phyloP scores from a whole-genome alignment of 2,797 vertebrate genomes.

The Denticeps clupeoides region DNA sequence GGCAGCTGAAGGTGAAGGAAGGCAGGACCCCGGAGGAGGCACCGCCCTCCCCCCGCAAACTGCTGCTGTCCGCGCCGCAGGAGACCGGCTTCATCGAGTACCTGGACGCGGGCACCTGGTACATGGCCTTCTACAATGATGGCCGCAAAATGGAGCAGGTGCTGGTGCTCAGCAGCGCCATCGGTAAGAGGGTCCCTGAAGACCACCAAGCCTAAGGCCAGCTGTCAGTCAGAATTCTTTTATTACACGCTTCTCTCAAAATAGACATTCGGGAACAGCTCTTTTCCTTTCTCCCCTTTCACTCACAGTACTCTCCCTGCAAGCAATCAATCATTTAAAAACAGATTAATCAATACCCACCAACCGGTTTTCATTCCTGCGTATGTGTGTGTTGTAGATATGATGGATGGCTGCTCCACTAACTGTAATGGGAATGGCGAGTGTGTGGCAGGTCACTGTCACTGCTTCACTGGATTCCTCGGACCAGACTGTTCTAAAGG shows the following conservation, averaged over 20 bases:
- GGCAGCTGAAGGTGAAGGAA: conserved; percentile 73
- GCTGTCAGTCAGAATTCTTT: not conserved
- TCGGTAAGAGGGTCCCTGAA: conserved; percentile 48
- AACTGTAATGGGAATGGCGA: conserved; percentile 83
- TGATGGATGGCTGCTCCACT: conserved; percentile 77
- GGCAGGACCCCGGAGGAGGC: conserved; percentile 54
- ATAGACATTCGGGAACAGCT: too few species aligned
- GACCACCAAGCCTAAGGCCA: not conserved
- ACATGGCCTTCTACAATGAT: conserved; percentile 79
- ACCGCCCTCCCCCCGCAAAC: conserved; percentile 58
- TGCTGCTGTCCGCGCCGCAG: conserved; percentile 69
- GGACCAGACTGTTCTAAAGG: conserved; percentile 80
- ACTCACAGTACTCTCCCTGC: too few species aligned
- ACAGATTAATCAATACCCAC: too few species aligned
- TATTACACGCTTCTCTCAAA: not conserved
- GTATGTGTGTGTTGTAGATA: conserved; percentile 45
- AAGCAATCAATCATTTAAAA: too few species aligned
- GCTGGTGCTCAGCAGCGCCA: conserved; percentile 68
- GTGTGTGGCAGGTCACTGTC: conserved; percentile 77
- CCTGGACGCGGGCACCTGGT: conserved; percentile 77
- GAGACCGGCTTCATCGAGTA: conserved; percentile 80
- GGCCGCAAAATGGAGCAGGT: conserved; percentile 79
- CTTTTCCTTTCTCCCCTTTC: too few species aligned
- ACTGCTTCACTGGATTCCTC: conserved; percentile 79
- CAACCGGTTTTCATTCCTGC: not conserved